Evolutionary conservation across 1,140 invertebrate genomes (phyloP).

Genomic region (Ptiloglossa arizonensis): DNA sequence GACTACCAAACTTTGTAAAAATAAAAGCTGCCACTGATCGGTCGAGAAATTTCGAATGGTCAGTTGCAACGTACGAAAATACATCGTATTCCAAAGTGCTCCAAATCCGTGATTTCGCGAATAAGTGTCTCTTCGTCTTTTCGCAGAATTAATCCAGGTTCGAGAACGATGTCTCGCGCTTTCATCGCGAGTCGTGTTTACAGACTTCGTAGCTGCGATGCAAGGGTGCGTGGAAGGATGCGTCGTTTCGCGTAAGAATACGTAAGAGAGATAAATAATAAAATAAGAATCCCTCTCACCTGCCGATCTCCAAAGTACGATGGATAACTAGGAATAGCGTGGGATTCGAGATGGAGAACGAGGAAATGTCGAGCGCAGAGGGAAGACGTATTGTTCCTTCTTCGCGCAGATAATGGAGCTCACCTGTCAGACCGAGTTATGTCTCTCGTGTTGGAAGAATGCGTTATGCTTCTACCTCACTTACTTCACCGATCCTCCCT

Average conservation of each 20-base stretch:
- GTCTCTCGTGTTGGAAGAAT: conserved; percentile 55
- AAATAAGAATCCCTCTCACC: conserved; percentile 61
- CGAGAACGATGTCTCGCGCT: no score
- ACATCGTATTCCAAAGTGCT: no score
- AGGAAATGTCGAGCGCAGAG: conserved; percentile 35
- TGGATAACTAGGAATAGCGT: conserved; percentile 64
- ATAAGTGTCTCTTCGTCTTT: no score
- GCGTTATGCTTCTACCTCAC: conserved; percentile 52
- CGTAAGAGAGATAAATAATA: conserved; percentile 64
- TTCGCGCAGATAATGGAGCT: conserved; percentile 70
- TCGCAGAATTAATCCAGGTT: no score
- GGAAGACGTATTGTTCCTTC: conserved; percentile 74
- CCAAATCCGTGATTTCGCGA: no score
- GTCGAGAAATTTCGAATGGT: no score
- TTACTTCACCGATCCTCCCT: neutral
- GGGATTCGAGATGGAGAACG: conserved; percentile 41
- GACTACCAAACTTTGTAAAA: no score
- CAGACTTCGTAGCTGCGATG: no score
- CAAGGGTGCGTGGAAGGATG: no score
- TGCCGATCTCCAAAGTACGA: conserved; percentile 67
- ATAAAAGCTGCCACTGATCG: no score
- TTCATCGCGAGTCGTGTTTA: no score
- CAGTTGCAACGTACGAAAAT: no score
- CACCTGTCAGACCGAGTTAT: conserved; percentile 72
- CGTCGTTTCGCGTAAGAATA: conserved; percentile 7